These are phyloP conservation scores for Neodiprion virginianus DNA, from an alignment of 1,140 invertebrate genomes.

Conservation along the genomic window DNA sequence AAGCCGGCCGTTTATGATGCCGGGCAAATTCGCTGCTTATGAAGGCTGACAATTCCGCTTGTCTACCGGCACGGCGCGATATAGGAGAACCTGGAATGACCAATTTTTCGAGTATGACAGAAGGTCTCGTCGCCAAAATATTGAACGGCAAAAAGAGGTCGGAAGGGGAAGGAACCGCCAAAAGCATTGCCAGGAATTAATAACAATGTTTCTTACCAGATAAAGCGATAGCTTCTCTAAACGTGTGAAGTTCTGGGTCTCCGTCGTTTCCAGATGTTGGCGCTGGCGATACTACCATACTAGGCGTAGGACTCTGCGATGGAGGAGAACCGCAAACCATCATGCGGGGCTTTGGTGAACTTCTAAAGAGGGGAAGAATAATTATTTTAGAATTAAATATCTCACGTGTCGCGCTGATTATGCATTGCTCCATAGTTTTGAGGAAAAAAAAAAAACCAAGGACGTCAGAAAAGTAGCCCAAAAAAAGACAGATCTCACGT, in stretches of 20 bases:
- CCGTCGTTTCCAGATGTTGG: slow-evolving; percentile 56
- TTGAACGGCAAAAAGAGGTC: not conserved
- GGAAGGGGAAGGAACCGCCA: too few relatives aligned
- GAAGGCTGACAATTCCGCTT: slow-evolving; percentile 76
- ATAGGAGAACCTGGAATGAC: slow-evolving; percentile 49
- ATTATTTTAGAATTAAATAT: not conserved
- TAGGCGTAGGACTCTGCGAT: slow-evolving; percentile 56
- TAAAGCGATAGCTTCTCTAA: slow-evolving; percentile 77
- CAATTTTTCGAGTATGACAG: not conserved
- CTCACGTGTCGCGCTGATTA: not conserved
- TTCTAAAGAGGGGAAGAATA: slow-evolving; percentile 42
- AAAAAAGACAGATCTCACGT: not conserved
- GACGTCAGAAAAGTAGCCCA: slow-evolving; percentile 24
- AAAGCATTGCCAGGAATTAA: not conserved
- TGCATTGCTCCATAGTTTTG: slow-evolving; percentile 19
- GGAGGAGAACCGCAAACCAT: slow-evolving; percentile 60
- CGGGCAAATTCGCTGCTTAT: slow-evolving; percentile 79
- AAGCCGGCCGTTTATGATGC: slow-evolving; percentile 75
- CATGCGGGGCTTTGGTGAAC: slow-evolving; percentile 64
- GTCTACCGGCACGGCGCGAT: slow-evolving; percentile 52
- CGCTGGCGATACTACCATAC: slow-evolving; percentile 55
- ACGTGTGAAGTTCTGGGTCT: slow-evolving; percentile 74
- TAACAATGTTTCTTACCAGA: slow-evolving; percentile 59
- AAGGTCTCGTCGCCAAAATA: not conserved
- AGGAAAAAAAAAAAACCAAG: slow-evolving; percentile 16